A percentile compares a stretch with the other conserved stretches of the same genome.
Evolutionary conservation across 2,888 invertebrate genomes (phyloP).

Genomic region (Synanthedon tipuliformis): DNA sequence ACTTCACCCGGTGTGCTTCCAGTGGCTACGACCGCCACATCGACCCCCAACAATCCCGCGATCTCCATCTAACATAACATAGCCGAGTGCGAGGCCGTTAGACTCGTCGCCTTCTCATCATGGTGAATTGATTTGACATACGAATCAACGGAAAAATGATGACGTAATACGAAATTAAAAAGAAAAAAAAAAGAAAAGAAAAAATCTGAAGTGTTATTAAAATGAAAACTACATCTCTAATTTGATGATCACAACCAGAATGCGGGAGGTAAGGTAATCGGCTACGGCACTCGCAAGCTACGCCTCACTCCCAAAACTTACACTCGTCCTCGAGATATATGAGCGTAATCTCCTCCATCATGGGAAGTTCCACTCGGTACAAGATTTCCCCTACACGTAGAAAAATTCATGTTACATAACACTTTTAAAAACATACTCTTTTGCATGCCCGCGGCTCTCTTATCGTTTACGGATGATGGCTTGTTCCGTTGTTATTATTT

Average conservation of each 20-base stretch:
- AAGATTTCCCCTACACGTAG: constrained; percentile 84
- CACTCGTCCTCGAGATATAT: constrained; percentile 92
- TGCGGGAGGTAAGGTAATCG: constrained; percentile 70
- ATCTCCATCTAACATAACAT: constrained; percentile 42
- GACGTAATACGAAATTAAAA: constrained; percentile 21
- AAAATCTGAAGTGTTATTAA: constrained; percentile 67
- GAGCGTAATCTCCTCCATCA: constrained; percentile 94
- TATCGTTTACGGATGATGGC: not conserved
- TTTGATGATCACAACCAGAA: constrained; percentile 71
- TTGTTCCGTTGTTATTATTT: constrained; percentile 6
- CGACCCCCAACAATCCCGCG: constrained; percentile 40
- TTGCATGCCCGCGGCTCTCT: not conserved
- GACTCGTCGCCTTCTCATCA: constrained; percentile 44
- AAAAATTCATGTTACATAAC: constrained; percentile 68
- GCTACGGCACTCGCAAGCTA: constrained; percentile 77
- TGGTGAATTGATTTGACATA: constrained; percentile 41
- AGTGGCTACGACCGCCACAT: constrained; percentile 33
- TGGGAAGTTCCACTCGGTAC: constrained; percentile 93
- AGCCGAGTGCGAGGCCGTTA: constrained; percentile 57
- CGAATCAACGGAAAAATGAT: constrained; percentile 30
- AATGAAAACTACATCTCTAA: constrained; percentile 70
- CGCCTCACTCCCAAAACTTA: constrained; percentile 74
- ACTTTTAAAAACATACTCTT: constrained; percentile 21
- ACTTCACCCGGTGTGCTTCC: constrained; percentile 58
- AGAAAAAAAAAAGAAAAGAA: constrained; percentile 52